Percentiles rank a stretch among this genome's conserved stretches.
Conservation (phyloP, 1,140 invertebrate species). For the Brachionus koreanus region DNA sequence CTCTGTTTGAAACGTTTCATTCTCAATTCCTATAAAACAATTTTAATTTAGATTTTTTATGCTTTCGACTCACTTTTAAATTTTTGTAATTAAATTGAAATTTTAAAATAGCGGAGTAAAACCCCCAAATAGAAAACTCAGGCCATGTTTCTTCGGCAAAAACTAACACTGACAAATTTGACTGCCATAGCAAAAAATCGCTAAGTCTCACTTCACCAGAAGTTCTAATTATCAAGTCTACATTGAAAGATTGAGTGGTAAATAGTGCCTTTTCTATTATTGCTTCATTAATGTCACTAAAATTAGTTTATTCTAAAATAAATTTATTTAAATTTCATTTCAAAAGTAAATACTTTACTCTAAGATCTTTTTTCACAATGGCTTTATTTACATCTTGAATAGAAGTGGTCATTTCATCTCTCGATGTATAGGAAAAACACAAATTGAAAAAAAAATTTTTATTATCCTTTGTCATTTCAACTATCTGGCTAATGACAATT, state of each 20-base stretch:
- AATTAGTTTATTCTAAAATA: not conserved
- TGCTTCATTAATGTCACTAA: not conserved
- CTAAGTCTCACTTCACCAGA: slow-evolving; percentile 91
- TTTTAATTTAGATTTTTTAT: not conserved
- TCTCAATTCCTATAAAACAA: not conserved
- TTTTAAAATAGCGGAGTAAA: not conserved
- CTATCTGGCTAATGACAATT: slow-evolving; percentile 71
- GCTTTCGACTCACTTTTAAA: not conserved
- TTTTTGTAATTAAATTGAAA: slow-evolving; percentile 13
- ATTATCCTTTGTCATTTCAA: slow-evolving; percentile 73
- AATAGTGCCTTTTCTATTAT: not conserved
- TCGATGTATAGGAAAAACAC: slow-evolving; percentile 4
- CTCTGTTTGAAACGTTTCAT: not conserved
- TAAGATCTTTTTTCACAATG: not conserved
- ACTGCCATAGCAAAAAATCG: slow-evolving; percentile 92
- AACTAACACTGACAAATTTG: not conserved
- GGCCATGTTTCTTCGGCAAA: slow-evolving; percentile 18
- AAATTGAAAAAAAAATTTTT: slow-evolving; percentile 10
- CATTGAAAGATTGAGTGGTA: not conserved
- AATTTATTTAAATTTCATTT: not conserved
- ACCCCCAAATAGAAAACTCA: not conserved
- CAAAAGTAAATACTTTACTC: not conserved
- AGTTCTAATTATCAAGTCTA: slow-evolving; percentile 85
- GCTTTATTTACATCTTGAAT: not conserved
- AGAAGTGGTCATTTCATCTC: slow-evolving; percentile 31